phyloP scores from a whole-genome alignment of 2,113 vertebrate genomes.

The Salvator merianae region DNA sequence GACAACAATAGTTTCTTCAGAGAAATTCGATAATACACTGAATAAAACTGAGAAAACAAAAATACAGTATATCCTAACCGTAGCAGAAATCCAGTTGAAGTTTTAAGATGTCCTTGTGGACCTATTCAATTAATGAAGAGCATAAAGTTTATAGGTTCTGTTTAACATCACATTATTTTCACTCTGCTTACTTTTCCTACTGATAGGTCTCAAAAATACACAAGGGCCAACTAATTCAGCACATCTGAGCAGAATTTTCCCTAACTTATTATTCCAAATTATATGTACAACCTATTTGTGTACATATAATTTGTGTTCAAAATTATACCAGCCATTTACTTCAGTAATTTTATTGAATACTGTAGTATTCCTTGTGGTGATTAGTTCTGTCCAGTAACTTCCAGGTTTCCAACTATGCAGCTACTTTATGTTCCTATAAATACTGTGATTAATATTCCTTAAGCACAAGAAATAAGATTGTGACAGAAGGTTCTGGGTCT shows the following conservation, averaged over 20 bases:
- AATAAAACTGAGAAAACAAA: too few relatives aligned
- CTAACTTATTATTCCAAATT: not conserved
- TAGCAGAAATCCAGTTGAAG: not conserved
- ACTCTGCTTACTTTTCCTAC: not conserved
- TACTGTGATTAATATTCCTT: not conserved
- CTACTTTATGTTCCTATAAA: not conserved
- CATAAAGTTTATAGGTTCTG: not conserved
- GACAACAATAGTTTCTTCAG: too few relatives aligned
- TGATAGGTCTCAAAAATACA: not conserved
- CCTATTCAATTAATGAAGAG: not conserved
- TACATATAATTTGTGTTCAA: not conserved
- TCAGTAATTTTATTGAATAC: not conserved
- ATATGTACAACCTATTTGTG: not conserved
- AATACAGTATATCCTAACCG: not conserved
- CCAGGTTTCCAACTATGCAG: not conserved
- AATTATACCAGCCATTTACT: not conserved
- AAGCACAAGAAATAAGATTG: not conserved
- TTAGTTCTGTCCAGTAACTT: not conserved
- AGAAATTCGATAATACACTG: too few relatives aligned
- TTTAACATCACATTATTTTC: not conserved
- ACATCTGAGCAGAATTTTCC: not conserved
- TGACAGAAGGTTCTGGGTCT: not conserved
- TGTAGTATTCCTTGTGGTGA: not conserved
- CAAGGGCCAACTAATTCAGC: not conserved
- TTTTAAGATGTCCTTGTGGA: not conserved